Evolutionary conservation across 2,888 invertebrate species (phyloP).

Genomic region (Halocaridina rubra): DNA sequence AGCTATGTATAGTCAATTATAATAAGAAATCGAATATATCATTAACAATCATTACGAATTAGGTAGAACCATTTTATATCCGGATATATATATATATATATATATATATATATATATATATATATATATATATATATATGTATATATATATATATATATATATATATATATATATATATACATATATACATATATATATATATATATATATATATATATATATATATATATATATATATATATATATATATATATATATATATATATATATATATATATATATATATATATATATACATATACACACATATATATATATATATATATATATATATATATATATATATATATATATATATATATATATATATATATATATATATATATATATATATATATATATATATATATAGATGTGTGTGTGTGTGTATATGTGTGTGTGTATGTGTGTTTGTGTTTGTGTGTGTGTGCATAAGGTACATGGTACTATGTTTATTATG

Average conservation of each 20-base stretch:
- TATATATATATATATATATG: not conserved
- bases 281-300: not conserved
- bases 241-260: not conserved
- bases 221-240: not conserved
- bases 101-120: not conserved
- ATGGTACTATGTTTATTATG: too few species aligned
- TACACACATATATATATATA: not conserved
- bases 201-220: not conserved
- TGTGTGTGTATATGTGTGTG: not conserved
- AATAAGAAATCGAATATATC: too few species aligned
- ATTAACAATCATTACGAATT: too few species aligned
- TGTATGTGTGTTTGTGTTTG: not conserved
- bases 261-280: not conserved
- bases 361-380: not conserved
- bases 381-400: not conserved
- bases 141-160: not conserved
- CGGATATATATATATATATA: not conserved
- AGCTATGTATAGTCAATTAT: too few species aligned
- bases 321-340: not conserved
- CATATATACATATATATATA: not conserved
- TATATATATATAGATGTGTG: slow-evolving; percentile 5
- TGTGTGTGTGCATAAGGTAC: not conserved
- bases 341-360: not conserved
- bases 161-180: not conserved
- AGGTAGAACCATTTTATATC: not conserved